Conservation (phyloP, 2,888 invertebrate genomes). For the Drosophila neotestacea region DNA sequence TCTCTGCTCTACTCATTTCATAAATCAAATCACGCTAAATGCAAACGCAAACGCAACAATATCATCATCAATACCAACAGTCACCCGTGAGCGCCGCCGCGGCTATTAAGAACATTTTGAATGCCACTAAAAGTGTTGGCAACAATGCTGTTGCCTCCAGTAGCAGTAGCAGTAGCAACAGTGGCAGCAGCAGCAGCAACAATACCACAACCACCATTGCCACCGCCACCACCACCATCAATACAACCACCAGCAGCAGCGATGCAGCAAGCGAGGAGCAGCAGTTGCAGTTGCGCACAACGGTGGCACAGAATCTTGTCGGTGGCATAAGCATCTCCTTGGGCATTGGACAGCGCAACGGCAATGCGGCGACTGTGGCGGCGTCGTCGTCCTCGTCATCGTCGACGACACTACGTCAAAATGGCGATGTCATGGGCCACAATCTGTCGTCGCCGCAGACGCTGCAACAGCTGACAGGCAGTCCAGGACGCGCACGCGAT, state of each 20-base stretch:
- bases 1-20: constrained; percentile 74
- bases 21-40: constrained; percentile 61
- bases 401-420: constrained; percentile 47
- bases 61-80: constrained; percentile 49
- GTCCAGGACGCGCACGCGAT: constrained; percentile 85
- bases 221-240: constrained; percentile 27
- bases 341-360: constrained; percentile 76
- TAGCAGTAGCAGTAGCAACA: constrained; percentile 32
- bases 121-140: constrained; percentile 83
- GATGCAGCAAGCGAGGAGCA: constrained; percentile 34
- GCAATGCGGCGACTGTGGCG: constrained; percentile 40
- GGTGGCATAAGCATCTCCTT: constrained; percentile 81
- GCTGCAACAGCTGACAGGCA: constrained; percentile 84
- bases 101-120: constrained; percentile 82
- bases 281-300: constrained; percentile 39
- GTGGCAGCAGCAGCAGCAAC: constrained; percentile 14
- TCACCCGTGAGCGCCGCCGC: constrained; percentile 83
- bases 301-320: constrained; percentile 79
- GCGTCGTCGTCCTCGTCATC: constrained; percentile 23
- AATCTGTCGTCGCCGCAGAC: constrained; percentile 81
- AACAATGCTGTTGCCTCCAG: constrained; percentile 45
- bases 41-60: constrained; percentile 41
- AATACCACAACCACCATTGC: constrained; percentile 12
- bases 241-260: constrained; percentile 17
- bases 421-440: constrained; percentile 56